These are phyloP conservation scores for Neomorphus geoffroyi DNA, from an alignment of 2,797 vertebrate genomes.

Conservation along the genomic window DNA sequence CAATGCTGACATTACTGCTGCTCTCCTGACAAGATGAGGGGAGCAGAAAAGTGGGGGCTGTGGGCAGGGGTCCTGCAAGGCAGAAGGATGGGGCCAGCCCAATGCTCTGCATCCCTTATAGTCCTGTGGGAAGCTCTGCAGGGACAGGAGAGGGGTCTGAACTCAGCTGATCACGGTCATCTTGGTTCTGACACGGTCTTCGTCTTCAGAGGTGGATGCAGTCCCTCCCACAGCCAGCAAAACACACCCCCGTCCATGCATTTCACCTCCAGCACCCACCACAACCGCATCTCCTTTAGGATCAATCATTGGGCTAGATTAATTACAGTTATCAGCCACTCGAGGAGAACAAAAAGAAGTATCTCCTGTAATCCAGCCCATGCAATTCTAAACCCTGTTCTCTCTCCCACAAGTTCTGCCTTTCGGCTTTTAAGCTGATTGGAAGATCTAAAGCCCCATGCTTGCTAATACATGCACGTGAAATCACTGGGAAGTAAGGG, in stretches of 20 bases:
- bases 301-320: neutral
- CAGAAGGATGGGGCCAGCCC: neutral
- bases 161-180: neutral
- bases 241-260: neutral
- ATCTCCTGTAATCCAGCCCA: neutral
- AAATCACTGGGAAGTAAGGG: neutral
- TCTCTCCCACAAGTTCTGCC: neutral
- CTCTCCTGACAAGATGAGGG: neutral
- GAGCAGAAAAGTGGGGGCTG: neutral
- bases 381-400: neutral
- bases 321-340: neutral
- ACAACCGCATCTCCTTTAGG: neutral
- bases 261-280: neutral
- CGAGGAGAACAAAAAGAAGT: conserved; percentile 11
- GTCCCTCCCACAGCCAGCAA: neutral
- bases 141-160: neutral
- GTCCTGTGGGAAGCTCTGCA: neutral
- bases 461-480: neutral
- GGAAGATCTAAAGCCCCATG: neutral
- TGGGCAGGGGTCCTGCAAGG: neutral
- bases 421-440: conserved; percentile 47
- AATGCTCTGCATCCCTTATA: neutral
- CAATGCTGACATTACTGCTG: neutral
- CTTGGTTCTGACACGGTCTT: neutral
- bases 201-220: neutral